phyloP scores from a whole-genome alignment of 2,113 vertebrate genomes.

The Sorex fumeus region DNA sequence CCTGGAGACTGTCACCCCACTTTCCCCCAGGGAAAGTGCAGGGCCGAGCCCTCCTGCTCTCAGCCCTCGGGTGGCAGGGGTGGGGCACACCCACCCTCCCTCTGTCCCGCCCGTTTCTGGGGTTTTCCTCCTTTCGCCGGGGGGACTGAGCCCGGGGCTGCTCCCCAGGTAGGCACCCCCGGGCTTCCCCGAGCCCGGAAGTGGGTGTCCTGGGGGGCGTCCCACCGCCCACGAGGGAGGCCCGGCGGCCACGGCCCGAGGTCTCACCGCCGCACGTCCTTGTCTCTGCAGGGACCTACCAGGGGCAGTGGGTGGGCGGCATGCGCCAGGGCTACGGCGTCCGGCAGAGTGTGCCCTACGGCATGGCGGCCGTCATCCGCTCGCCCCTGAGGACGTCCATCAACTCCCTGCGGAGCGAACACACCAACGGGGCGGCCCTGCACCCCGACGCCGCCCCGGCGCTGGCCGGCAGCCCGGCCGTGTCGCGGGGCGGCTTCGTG shows the following conservation, averaged over 20 bases:
- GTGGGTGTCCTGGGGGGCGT: background rate
- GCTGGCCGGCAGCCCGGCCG: constrained; percentile 93
- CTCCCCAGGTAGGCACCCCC: too few species aligned
- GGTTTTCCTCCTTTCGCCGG: too few species aligned
- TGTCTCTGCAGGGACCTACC: constrained; percentile 86
- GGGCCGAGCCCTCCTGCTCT: too few species aligned
- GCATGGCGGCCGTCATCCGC: constrained; percentile 98
- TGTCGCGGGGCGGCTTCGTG: constrained; percentile 95
- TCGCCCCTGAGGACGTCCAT: constrained; percentile 98
- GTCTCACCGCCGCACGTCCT: background rate
- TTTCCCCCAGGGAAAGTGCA: too few species aligned
- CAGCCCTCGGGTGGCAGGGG: too few species aligned
- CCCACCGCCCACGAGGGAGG: too few species aligned
- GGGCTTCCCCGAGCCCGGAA: background rate
- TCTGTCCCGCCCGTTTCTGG: too few species aligned
- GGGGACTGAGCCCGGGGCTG: too few species aligned
- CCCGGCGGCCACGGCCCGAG: background rate
- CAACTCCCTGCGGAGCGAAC: constrained; percentile 98
- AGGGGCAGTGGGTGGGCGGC: constrained; percentile 97
- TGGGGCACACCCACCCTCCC: too few species aligned
- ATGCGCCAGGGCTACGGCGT: constrained; percentile 99
- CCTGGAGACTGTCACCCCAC: too few species aligned
- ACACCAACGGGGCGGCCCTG: constrained; percentile 94
- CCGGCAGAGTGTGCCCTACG: constrained; percentile 98
- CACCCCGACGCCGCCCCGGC: constrained; percentile 92